Evolutionary conservation across 2,888 invertebrate species (phyloP).

Genomic region (Caradrina clavipalpis): DNA sequence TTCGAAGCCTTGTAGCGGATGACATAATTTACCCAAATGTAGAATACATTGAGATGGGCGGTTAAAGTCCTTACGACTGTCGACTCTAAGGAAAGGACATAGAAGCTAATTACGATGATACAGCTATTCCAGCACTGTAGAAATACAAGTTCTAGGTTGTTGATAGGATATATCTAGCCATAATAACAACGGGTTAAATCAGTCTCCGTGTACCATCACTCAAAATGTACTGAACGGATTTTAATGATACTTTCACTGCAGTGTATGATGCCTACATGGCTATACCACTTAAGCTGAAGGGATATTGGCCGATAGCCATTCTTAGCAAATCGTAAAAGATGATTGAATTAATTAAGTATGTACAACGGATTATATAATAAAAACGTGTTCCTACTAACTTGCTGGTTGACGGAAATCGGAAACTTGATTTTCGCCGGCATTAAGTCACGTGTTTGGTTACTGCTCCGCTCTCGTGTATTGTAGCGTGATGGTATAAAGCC

Average conservation of each 20-base stretch:
- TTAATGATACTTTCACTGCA: slow-evolving; percentile 55
- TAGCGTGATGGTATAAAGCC: too few relatives aligned
- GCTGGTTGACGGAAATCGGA: not conserved
- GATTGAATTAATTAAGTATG: not conserved
- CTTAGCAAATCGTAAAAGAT: slow-evolving; percentile 11
- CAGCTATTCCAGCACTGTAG: not conserved
- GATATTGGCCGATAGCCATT: slow-evolving; percentile 37
- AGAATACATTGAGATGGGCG: slow-evolving; percentile 5
- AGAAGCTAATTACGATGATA: not conserved
- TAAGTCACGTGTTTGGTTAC: too few relatives aligned
- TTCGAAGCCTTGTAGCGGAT: slow-evolving; percentile 19
- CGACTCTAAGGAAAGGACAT: not conserved
- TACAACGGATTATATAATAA: not conserved
- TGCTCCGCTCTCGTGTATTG: too few relatives aligned
- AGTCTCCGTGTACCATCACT: slow-evolving; percentile 28
- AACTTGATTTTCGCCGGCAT: not conserved
- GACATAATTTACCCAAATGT: not conserved
- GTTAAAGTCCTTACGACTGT: not conserved
- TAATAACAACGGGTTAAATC: slow-evolving; percentile 23
- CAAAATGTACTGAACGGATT: slow-evolving; percentile 37
- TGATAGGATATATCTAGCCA: slow-evolving; percentile 1
- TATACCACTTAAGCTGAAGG: slow-evolving; percentile 30
- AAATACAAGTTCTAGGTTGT: not conserved
- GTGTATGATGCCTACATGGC: slow-evolving; percentile 3
- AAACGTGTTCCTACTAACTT: not conserved